Evolutionary conservation across 2,888 invertebrate genomes (phyloP), one percentile per base, ranked within the genome.

Genomic region (Caenorhabditis uteleia): DNA sequence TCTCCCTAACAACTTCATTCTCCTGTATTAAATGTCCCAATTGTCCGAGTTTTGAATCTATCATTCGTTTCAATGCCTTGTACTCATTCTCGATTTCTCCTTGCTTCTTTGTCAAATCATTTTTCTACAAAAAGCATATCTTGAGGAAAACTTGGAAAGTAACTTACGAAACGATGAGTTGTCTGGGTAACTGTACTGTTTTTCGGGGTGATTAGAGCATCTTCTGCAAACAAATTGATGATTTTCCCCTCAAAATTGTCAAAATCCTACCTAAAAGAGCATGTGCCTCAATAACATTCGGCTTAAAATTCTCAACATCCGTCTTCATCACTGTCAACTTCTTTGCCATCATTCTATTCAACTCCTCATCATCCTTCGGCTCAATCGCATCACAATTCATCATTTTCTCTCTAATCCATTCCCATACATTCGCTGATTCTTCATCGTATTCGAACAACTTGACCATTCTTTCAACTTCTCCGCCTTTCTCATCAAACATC

Each of bases 11-110:
- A 23, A 59, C 21, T 33, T 59, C 53, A 5, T 38, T 27, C 16
- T 59, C 59, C n/a, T 59, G 53, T 1, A 59, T 21, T n/a, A 53
- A 20, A 3, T 48, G 18, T 0, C 29, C 29, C 12, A 59, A 26
- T 18, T 48, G 33, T 2, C 25, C 31, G 7, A 53, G 27, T 27
- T 59, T 59, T n/a, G 38, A 48, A 1, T 48, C 53, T 12, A 53
- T 36, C 26, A 53, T 18, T 34, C 34, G 25, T 25, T 44, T 48
- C 38, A 59, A 16, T 2, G 53, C 43, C 12, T 26, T 27, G 31
- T 53, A 59, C 18, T 59, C 59, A 7, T 44, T 48, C 33, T 59
- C 59, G 18, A 59, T 53, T 48, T 53, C 59, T 25, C 59, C 53
- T 48, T 59, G 59, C 18, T 53, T 59, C 10, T 48, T 43, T 12